Percentiles rank a stretch among this genome's conserved stretches.
phyloP scores from a whole-genome alignment of 2,797 vertebrate species.

The Tragopan temminckii region DNA sequence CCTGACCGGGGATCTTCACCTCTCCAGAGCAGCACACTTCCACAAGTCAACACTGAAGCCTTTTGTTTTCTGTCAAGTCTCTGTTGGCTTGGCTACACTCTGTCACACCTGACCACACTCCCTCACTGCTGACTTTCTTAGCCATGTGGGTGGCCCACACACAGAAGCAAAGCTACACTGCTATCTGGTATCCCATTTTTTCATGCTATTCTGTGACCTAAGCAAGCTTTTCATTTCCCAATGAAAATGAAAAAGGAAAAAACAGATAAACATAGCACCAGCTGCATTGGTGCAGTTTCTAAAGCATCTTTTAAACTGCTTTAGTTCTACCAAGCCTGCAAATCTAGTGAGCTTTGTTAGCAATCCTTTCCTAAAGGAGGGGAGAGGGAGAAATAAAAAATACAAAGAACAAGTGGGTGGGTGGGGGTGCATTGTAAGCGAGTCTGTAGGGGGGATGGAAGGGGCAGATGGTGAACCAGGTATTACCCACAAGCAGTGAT shows the following conservation, averaged over 20 bases:
- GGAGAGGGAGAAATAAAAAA: no score
- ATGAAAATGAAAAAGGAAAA: background rate
- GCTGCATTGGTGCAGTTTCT: background rate
- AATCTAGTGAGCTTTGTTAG: background rate
- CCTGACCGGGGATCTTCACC: background rate
- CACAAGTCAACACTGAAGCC: background rate
- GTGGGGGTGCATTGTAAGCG: background rate
- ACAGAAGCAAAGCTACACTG: background rate
- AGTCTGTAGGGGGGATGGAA: background rate
- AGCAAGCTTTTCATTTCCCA: background rate
- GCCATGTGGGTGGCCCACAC: fast-evolving
- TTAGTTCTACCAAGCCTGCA: background rate
- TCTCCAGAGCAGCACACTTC: background rate
- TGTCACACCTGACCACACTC: background rate
- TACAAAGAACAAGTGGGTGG: fast-evolving
- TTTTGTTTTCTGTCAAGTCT: background rate
- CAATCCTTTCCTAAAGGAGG: background rate
- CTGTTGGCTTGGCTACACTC: background rate
- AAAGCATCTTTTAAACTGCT: background rate
- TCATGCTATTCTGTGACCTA: background rate
- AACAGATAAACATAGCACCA: background rate
- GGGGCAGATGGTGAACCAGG: background rate
- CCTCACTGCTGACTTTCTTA: background rate
- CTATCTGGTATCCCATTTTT: background rate
- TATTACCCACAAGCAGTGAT: background rate